A percentile compares a stretch with the other conserved stretches of the same genome.
Conservation (phyloP, 2,797 vertebrate species). For the Anolis apletophallus region DNA sequence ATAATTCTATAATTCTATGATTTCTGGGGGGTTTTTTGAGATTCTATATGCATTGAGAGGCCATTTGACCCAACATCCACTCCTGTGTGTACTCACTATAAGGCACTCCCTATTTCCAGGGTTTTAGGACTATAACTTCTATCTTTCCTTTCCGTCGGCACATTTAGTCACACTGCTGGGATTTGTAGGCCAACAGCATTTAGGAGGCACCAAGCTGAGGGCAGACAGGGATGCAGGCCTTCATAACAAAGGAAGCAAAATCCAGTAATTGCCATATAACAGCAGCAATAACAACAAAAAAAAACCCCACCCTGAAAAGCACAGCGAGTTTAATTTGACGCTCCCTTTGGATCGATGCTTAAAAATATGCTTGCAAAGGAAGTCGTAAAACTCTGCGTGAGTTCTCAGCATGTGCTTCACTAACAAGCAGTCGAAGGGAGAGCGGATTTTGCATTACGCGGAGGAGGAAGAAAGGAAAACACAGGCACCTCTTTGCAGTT, state of each 20-base stretch:
- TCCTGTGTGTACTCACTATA: too few relatives aligned
- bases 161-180: not conserved
- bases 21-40: too few relatives aligned
- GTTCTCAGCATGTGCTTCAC: not conserved
- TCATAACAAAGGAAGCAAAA: not conserved
- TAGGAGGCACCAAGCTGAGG: too few relatives aligned
- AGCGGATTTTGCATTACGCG: accelerated
- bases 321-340: conserved; percentile 8
- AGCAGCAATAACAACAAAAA: not conserved
- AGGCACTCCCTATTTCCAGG: not conserved
- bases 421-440: not conserved
- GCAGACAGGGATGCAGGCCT: not conserved
- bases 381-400: conserved; percentile 22
- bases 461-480: not conserved
- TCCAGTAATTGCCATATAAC: not conserved
- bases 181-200: not conserved
- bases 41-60: too few relatives aligned
- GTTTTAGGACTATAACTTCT: not conserved
- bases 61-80: too few relatives aligned
- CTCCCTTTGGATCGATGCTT: not conserved
- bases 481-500: conserved; percentile 97
- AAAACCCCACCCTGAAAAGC: not conserved
- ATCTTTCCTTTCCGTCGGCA: not conserved
- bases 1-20: too few relatives aligned
- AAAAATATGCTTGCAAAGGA: conserved; percentile 15